Conservation (phyloP, 1,140 invertebrate genomes). For the Zaprionus africanus region DNA sequence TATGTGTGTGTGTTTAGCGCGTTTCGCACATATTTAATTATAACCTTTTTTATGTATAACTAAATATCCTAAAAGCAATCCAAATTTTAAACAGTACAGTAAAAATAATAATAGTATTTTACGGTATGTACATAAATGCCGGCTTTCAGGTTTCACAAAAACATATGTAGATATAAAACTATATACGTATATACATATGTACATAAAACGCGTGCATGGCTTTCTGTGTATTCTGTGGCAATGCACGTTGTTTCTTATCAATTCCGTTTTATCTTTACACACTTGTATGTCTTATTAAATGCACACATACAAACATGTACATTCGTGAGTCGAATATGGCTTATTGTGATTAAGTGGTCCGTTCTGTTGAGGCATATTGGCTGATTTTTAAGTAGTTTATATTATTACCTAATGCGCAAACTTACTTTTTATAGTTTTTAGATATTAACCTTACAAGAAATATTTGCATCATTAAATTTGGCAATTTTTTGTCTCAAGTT, state of each 20-base stretch:
- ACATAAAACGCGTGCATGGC: not conserved
- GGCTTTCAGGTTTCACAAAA: no score
- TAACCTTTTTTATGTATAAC: no score
- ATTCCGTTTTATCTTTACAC: constrained; percentile 53
- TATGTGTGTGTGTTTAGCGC: no score
- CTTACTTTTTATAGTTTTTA: not conserved
- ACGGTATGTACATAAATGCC: no score
- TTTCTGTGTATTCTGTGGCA: not conserved
- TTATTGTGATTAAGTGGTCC: constrained; percentile 13
- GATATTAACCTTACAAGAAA: no score
- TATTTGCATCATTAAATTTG: not conserved
- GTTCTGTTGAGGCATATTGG: not conserved
- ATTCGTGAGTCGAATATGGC: constrained; percentile 11
- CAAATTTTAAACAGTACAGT: not conserved
- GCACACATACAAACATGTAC: not conserved
- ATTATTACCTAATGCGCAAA: not conserved
- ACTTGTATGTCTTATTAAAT: not conserved
- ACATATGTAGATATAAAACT: not conserved
- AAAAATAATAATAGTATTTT: not conserved
- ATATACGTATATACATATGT: not conserved
- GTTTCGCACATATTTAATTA: no score
- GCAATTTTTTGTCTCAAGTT: not conserved
- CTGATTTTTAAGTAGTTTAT: not conserved
- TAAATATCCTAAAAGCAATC: no score
- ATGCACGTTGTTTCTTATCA: constrained; percentile 57